A percentile compares a stretch with the other conserved stretches of the same genome.
Conservation (phyloP, 2,797 vertebrate genomes). For the Avahi laniger region DNA sequence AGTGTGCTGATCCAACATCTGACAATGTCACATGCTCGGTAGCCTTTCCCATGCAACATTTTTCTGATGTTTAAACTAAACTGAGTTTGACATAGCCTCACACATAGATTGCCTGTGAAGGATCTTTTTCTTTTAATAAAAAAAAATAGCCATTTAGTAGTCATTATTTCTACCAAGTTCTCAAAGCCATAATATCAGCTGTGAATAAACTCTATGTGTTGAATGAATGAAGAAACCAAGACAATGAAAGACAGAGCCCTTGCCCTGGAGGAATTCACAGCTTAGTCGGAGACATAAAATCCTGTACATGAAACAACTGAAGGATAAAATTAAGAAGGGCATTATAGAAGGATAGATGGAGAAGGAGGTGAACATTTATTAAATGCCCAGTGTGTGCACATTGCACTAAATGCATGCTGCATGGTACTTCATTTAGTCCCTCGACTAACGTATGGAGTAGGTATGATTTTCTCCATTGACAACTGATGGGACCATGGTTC, state of each 20-base stretch:
- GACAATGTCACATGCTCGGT: background rate
- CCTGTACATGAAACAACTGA: background rate
- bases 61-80: slow-evolving; percentile 54
- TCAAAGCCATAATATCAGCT: background rate
- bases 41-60: background rate
- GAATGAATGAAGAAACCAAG: background rate
- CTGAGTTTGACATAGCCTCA: slow-evolving; percentile 3
- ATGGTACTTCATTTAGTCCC: background rate
- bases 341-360: background rate
- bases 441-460: background rate
- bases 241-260: background rate
- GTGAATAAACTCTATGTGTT: background rate
- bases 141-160: background rate
- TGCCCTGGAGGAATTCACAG: background rate
- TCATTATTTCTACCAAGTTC: slow-evolving; percentile 10
- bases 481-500: background rate
- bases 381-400: background rate
- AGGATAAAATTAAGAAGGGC: background rate
- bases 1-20: background rate
- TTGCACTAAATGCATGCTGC: background rate
- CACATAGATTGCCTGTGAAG: background rate
- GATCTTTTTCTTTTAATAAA: background rate
- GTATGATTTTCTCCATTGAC: background rate
- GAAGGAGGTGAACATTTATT: background rate
- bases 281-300: background rate